Evolutionary conservation across 30 jellyfish, hydroid and myxozoan genomes (phyloP), one percentile per base, ranked within the genome.

Genomic region (Turritopsis dohrnii): DNA sequence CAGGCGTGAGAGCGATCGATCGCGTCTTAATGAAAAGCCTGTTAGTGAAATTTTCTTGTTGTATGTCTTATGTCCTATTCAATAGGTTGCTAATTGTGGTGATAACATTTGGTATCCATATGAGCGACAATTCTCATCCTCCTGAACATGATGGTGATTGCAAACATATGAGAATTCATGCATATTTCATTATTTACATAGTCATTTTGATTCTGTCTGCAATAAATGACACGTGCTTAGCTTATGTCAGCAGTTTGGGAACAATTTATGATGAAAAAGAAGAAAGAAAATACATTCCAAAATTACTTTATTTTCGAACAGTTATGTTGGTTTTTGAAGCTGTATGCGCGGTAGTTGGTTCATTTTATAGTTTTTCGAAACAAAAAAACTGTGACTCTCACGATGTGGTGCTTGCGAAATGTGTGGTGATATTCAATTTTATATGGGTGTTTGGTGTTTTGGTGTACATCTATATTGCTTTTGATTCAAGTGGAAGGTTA

Each of bases 401-500:
- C 24, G 88, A 89, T 53, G 83, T 73, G 71, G 72, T 82, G 79
- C 77, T 93, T 26, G 81, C 98, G 18, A 79, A 88, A 53, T 93
- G 89, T 22, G 89, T 85, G 54, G 96, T 88, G 16, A 71, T 88
- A 27, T 88, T 81, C 81, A 88, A 85, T 65, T 21, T 88, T 41
- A 21, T 88, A 29, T 85, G 86, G 76, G 79, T 86, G 79, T n/a
- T 93, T 71, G 94, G 90, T 0, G 71, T 75, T 24, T 30, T 93
- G 72, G 84, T 88, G 21, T 18, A 84, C 16, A 79, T 93, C 66
- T 85, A 84, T 52, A 71, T 88, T 19, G 54, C 87, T 22, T 93
- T 80, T 80, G 98, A 93, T 80, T 65, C 98, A 22, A 96, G 96
- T 60, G 98, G 98, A 22, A 86, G 76, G 21, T 82, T 93, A 1